Evolutionary conservation across 2,888 invertebrate species (phyloP).

Genomic region (Agrochola litura): DNA sequence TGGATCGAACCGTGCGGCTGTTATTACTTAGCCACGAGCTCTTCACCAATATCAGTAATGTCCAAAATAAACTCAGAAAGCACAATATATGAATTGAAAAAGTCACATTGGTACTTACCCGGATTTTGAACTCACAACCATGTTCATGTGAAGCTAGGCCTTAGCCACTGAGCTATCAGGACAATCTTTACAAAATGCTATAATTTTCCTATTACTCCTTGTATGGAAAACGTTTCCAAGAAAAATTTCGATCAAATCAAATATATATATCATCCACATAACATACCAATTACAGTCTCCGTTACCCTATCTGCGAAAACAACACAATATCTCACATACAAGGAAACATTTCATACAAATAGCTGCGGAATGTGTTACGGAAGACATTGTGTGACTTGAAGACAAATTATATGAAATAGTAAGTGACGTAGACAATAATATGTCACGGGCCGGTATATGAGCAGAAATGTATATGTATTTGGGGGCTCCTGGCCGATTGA

Average conservation of each 20-base stretch:
- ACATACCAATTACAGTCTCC: conserved; percentile 3
- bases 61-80: too few species aligned
- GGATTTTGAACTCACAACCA: too few species aligned
- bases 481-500: too few species aligned
- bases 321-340: conserved; percentile 19
- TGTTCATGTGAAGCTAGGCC: too few species aligned
- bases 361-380: not conserved
- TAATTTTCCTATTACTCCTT: not conserved
- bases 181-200: not conserved
- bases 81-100: too few species aligned
- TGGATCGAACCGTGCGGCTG: too few species aligned
- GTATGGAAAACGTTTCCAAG: not conserved
- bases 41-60: too few species aligned
- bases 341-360: conserved; percentile 15
- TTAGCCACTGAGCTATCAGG: not conserved
- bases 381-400: conserved; percentile 1
- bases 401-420: conserved; percentile 13
- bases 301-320: not conserved
- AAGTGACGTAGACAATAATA: too few species aligned
- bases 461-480: too few species aligned
- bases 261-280: not conserved
- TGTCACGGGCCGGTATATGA: too few species aligned
- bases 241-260: not conserved
- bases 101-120: too few species aligned
- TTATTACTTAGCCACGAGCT: too few species aligned